phyloP scores from a whole-genome alignment of 1,140 invertebrate species.

The Orussus abietinus region DNA sequence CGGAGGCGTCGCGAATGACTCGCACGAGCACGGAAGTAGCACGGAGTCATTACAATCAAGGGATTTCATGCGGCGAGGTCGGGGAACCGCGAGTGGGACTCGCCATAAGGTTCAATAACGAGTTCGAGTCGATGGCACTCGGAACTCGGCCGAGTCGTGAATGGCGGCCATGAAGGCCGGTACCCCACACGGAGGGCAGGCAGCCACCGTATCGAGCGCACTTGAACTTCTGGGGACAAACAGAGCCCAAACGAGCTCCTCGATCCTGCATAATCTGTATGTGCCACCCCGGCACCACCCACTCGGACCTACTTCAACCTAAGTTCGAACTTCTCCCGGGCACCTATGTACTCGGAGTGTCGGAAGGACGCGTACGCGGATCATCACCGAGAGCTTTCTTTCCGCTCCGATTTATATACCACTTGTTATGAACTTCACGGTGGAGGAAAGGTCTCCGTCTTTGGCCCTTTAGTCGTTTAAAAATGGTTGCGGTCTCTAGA shows the following conservation, averaged over 20 bases:
- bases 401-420: no score
- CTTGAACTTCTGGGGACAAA: constrained; percentile 30
- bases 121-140: constrained; percentile 26
- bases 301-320: constrained; percentile 22
- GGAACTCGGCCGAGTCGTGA: constrained; percentile 16
- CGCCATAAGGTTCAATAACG: constrained; percentile 29
- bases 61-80: no score
- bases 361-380: no score
- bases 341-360: no score
- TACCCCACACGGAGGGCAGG: constrained; percentile 7
- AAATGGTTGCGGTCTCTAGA: no score
- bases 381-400: no score
- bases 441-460: no score
- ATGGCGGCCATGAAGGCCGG: constrained; percentile 17
- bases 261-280: constrained; percentile 3
- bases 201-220: constrained; percentile 14
- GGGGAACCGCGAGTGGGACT: constrained; percentile 8
- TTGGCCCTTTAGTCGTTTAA: no score
- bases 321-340: no score
- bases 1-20: neutral
- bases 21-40: constrained; percentile 30
- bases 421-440: no score
- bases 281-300: constrained; percentile 23
- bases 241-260: constrained; percentile 27
- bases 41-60: constrained; percentile 46